Conservation (phyloP, 2,888 invertebrate genomes). For the Balanococcus diminutus region DNA sequence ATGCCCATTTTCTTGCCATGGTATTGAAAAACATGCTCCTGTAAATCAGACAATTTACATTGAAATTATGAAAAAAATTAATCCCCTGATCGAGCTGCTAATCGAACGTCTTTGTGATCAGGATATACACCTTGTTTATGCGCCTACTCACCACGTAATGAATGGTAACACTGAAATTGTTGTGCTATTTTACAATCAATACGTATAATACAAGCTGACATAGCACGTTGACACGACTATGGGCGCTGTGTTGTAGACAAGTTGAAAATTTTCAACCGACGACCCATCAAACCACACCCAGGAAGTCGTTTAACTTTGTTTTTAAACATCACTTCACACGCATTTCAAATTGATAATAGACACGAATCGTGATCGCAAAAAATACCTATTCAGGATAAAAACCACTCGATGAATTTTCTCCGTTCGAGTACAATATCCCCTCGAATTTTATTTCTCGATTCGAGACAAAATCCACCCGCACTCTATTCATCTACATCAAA, state of each 20-base stretch:
- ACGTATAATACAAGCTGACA: background rate
- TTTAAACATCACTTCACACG: conserved; percentile 25
- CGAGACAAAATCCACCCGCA: background rate
- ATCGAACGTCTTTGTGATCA: background rate
- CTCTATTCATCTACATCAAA: background rate
- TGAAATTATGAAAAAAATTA: background rate
- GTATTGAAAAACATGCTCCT: conserved; percentile 84
- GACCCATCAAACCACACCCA: conserved; percentile 44
- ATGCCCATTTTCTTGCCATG: conserved; percentile 81
- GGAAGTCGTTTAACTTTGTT: conserved; percentile 31
- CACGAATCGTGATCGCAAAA: background rate
- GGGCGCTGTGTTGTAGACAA: conserved; percentile 4
- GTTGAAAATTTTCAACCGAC: background rate
- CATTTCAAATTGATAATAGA: background rate
- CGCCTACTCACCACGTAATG: conserved; percentile 1
- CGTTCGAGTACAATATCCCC: background rate
- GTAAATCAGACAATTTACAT: conserved; percentile 60
- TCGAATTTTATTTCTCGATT: background rate
- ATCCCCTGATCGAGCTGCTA: background rate
- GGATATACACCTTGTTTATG: background rate
- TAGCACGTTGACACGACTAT: conserved; percentile 21
- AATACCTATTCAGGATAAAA: background rate
- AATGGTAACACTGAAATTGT: conserved; percentile 42
- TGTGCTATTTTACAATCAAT: conserved; percentile 51
- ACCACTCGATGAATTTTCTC: background rate